Conservation (phyloP, 2,888 invertebrate species). For the Agriopis aurantiaria region DNA sequence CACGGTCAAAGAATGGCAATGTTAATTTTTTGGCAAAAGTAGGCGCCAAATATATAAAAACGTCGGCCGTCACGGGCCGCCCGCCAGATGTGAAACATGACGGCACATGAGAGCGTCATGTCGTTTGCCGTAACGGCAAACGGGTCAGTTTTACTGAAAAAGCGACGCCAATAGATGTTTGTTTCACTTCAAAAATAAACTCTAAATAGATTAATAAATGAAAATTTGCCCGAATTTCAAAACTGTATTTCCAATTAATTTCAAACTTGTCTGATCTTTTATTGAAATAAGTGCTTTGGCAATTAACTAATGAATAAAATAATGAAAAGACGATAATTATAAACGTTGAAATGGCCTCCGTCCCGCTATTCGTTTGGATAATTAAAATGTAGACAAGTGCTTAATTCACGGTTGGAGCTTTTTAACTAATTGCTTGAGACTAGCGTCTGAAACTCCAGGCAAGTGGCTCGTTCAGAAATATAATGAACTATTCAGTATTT, state of each 20-base stretch:
- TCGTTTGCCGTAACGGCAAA: too few relatives aligned
- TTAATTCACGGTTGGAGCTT: conserved; percentile 16
- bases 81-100: too few relatives aligned
- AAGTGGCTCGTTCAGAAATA: background rate
- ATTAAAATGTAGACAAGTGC: conserved; percentile 26
- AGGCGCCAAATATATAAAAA: too few relatives aligned
- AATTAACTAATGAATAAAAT: conserved; percentile 47
- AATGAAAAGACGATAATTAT: conserved; percentile 37
- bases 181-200: too few relatives aligned
- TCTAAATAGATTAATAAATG: too few relatives aligned
- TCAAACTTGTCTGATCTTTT: conserved; percentile 26
- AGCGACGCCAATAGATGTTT: too few relatives aligned
- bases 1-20: too few relatives aligned
- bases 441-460: background rate
- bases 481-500: too few relatives aligned
- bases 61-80: too few relatives aligned
- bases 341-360: conserved; percentile 10
- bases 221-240: background rate
- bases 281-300: conserved; percentile 41
- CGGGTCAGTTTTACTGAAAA: too few relatives aligned
- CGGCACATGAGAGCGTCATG: too few relatives aligned
- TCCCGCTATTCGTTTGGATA: conserved; percentile 20
- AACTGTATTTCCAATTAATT: conserved; percentile 38
- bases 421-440: conserved; percentile 15
- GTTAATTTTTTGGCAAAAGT: too few relatives aligned